A percentile compares a stretch with the other conserved stretches of the same genome.
Evolutionary conservation across 2,113 vertebrate species (phyloP).

Genomic region (Otus sunia): DNA sequence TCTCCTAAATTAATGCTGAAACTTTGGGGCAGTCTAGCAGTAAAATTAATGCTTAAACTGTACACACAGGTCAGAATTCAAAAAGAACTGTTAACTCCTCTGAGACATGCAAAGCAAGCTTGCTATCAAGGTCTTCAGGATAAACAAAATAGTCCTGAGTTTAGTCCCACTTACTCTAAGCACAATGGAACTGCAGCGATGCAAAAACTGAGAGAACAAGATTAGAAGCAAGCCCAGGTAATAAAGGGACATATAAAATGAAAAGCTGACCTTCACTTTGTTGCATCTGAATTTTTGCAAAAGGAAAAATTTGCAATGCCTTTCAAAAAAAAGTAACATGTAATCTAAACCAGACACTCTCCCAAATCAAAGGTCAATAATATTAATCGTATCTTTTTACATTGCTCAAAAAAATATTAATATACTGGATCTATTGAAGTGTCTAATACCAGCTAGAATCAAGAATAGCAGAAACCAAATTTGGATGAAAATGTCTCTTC

Average conservation of each 20-base stretch:
- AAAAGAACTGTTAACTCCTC: neutral
- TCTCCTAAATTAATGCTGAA: neutral
- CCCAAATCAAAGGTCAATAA: neutral
- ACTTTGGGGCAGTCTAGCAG: neutral
- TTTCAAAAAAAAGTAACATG: neutral
- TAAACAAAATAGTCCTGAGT: neutral
- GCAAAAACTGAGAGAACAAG: neutral
- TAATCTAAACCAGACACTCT: neutral
- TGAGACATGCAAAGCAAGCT: neutral
- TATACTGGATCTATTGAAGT: neutral
- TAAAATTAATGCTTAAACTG: neutral
- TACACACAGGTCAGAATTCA: neutral
- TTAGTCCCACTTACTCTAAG: neutral
- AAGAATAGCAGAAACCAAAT: neutral
- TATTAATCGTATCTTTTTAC: neutral
- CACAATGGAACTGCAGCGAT: neutral
- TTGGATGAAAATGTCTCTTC: neutral
- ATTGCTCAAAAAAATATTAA: neutral
- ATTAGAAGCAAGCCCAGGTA: neutral
- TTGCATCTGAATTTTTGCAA: neutral
- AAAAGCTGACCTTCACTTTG: neutral
- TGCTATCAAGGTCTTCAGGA: neutral
- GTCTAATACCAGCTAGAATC: neutral
- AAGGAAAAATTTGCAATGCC: neutral
- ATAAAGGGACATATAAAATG: neutral